Evolutionary conservation across 2,888 invertebrate species (phyloP), one percentile per base, ranked within the genome.

Genomic region (Melanophora roralis): DNA sequence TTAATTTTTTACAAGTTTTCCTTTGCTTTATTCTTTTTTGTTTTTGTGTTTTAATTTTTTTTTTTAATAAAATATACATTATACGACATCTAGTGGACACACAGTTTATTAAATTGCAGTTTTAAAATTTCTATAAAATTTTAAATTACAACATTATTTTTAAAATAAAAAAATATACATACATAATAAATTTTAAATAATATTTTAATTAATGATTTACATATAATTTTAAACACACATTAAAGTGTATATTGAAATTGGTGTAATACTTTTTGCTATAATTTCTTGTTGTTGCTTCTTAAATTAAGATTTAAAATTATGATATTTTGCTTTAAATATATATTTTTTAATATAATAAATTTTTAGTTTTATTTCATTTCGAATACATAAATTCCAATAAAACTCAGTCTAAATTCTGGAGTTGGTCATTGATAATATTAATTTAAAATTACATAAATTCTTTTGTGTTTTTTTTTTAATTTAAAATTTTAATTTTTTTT

Each of bases 391-490:
- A 69, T 74, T 79, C 71, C 75, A 62, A 72, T 80, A 68, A 76
- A 72, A 80, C 80, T 80, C 80, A 80, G 80, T 80, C 80, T 80
- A 80, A 76, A 76, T 76, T 80, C 76, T 80, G 80, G 62, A 80
- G 62, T 80, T 80, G 80, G 80, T 80, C 80, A 5, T 27, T 27
- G 6, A 27, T 27, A 64, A 45, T 80, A 67, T 59, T 59, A 60
- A n/a, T n/a, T n/a, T n/a, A 43, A 68, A 60, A 7, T 60, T 68
- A n/a, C 9, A 40, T 40, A 51, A 60, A 45, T 32, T 60, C 19
- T 27, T 27, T 27, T 27, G 3, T 47, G 59, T 49, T 49, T 9
- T 23, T 16, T 62, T 45, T 55, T 47, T n/a, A n/a, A n/a, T n/a
- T n/a, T n/a, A n/a, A 6, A 38, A 40, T 36, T 64, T 23, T 21